These are phyloP conservation scores for Sphaerodactylus townsendi DNA, from an alignment of 2,113 vertebrate genomes.

Conservation along the genomic window DNA sequence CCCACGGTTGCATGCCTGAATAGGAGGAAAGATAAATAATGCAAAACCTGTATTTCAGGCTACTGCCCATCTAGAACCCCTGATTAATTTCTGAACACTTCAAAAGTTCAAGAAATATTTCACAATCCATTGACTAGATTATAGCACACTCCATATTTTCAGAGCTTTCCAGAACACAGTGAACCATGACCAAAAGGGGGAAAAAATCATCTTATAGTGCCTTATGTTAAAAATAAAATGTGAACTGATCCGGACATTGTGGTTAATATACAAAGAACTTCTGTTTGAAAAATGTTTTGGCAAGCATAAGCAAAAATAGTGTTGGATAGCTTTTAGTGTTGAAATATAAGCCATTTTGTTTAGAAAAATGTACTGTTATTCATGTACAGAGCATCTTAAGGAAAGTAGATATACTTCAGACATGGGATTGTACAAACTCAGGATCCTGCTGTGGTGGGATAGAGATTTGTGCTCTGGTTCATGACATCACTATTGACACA, in stretches of 20 bases:
- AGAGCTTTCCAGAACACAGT: not conserved
- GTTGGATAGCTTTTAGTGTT: not conserved
- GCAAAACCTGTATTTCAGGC: no score
- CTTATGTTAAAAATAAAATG: not conserved
- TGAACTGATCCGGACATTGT: not conserved
- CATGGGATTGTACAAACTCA: not conserved
- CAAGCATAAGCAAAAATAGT: not conserved
- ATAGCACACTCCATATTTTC: not conserved
- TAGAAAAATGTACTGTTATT: not conserved
- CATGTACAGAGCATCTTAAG: not conserved
- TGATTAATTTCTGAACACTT: no score
- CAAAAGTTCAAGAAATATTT: not conserved
- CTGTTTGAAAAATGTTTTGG: not conserved
- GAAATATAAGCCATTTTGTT: not conserved
- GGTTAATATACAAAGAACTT: not conserved
- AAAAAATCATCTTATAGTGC: not conserved
- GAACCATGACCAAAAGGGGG: not conserved
- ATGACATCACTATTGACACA: no score
- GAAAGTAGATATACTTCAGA: no score
- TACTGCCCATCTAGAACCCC: no score
- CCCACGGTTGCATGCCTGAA: no score
- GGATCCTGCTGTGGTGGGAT: not conserved
- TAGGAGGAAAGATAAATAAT: no score
- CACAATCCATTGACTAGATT: not conserved
- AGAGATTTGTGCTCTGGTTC: not conserved